Percentiles rank a stretch among this genome's conserved stretches.
Conservation (phyloP, 2,797 vertebrate genomes). For the Agapornis canus region DNA sequence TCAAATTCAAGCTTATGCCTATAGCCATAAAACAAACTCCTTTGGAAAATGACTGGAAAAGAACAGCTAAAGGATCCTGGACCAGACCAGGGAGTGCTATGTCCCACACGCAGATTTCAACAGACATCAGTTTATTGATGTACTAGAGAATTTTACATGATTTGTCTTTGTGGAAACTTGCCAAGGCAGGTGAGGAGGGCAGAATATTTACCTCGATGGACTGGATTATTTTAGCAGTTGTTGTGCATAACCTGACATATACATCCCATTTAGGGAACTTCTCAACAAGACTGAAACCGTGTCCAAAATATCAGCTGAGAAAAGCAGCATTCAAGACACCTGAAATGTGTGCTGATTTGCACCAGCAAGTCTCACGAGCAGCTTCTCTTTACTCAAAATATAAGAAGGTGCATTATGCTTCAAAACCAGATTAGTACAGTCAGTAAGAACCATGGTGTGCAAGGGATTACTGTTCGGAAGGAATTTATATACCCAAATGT, state of each 20-base stretch:
- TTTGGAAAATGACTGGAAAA: neutral
- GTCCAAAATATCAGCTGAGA: neutral
- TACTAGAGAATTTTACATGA: neutral
- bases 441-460: neutral
- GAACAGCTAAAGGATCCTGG: neutral
- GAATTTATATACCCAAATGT: neutral
- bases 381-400: neutral
- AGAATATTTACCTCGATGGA: neutral
- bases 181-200: neutral
- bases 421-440: neutral
- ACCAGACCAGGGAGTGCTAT: neutral
- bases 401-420: neutral
- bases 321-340: neutral
- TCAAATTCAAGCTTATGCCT: neutral
- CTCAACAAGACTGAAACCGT: slow-evolving; percentile 9
- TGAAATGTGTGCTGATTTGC: neutral
- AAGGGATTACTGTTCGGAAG: neutral
- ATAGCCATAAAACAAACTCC: neutral
- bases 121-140: neutral
- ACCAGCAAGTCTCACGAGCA: neutral
- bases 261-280: neutral
- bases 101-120: neutral
- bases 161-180: neutral
- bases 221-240: neutral
- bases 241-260: neutral